Base-by-base conservation (phyloP, 1,140 invertebrate species). In the Drosophila nebulosa region DNA sequence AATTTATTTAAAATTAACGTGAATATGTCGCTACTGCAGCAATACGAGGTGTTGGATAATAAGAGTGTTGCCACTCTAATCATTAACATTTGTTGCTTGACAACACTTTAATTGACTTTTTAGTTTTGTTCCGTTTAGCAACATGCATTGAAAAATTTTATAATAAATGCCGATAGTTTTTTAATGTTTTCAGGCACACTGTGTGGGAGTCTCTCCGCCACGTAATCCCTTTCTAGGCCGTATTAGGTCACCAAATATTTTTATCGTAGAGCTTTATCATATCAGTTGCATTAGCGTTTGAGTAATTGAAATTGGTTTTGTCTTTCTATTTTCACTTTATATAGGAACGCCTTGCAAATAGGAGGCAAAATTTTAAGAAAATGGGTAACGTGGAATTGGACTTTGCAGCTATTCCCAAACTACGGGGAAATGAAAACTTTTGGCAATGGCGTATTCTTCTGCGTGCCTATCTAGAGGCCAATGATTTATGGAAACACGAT, bases 391-490 rank as follows among this genome's bases (percentile, higher is more conserved):
- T 56, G 18, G 42, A 64, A 24, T 30, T 85, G 64, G 77, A 85
- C 42, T 85, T 86, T 7, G 69, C 78, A 30, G 60, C 77, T 4
- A 85, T 85, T 35, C 80, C 80, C 3, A 77, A 73, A 14, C 21
- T 85, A 2, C 64, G 78, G 21, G 78, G 81, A 1, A 42, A 52
- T 5, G 58, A 80, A 10, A 85, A 85, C 22, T 85, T 68, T 24
- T 85, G 81, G 80, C 73, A 77, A 30, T 85, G 80, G 80, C 59
- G 64, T 21, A 69, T 85, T 55, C 78, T 85, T 2, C 4, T 85
- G n/a, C 61, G 46, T 5, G 10, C 77, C 53, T 85, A 74, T 46
- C 52, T 85, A 27, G 80, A 85, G 3, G 62, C 73, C 7, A 55
- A 42, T 10, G 80, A 86, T 9, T 51, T 85, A 12, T 85, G 80